Conservation (phyloP, 2,888 invertebrate species). For the Malthinus flaveolus region DNA sequence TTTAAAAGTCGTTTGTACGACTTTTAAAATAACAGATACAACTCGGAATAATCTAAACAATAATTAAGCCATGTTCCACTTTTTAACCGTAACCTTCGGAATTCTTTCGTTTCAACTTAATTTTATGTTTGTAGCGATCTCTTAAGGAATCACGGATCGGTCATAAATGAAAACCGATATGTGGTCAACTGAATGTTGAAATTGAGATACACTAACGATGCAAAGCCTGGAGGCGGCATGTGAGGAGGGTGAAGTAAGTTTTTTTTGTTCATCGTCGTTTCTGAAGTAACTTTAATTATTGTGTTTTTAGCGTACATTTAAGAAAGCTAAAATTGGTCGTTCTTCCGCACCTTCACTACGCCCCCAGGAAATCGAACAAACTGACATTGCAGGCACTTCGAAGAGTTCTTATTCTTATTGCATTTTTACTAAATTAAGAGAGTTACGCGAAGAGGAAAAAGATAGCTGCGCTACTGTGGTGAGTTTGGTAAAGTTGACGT, state of each 20-base stretch:
- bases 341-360: constrained; percentile 49
- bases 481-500: constrained; percentile 13
- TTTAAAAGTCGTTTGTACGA: constrained; percentile 48
- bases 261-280: not conserved
- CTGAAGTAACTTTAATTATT: not conserved
- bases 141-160: constrained; percentile 8
- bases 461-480: constrained; percentile 39
- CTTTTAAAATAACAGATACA: not conserved
- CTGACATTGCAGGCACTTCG: constrained; percentile 34
- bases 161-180: constrained; percentile 39
- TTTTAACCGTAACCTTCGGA: constrained; percentile 6
- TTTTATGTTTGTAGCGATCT: constrained; percentile 13
- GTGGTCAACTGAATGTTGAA: constrained; percentile 55
- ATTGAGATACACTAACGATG: constrained; percentile 58
- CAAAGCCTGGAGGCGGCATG: constrained; percentile 69
- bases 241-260: constrained; percentile 68
- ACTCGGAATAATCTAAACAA: too few species aligned
- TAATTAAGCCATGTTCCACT: constrained; percentile 14
- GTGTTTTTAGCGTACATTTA: constrained; percentile 47
- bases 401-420: constrained; percentile 51
- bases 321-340: constrained; percentile 48
- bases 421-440: constrained; percentile 53
- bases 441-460: constrained; percentile 52
- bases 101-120: not conserved
- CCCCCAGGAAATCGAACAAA: constrained; percentile 43